Evolutionary conservation across 2,113 vertebrate species (phyloP), one percentile per base, ranked within the genome.

Genomic region (Gopherus flavomarginatus): DNA sequence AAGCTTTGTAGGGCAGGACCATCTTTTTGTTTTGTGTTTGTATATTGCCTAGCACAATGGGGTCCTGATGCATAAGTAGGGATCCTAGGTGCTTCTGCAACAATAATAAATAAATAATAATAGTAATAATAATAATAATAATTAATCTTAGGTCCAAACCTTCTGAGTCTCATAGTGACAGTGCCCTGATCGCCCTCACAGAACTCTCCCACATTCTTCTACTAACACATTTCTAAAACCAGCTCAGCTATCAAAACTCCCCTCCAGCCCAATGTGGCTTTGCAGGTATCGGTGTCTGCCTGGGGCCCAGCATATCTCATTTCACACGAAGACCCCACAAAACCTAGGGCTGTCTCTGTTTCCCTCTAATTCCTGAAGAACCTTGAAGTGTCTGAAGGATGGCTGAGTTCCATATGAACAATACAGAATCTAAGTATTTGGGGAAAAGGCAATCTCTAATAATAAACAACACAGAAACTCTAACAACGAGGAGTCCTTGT

Each of bases 401-500:
- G 88, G 91, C 88, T 90, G 89, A 84, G 17, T 78, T 96, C 84
- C 79, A 59, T 59, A 86, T 75, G 82, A 95, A 91, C 11, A 85
- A 81, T 91, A 89, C 52, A 89, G 94, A 96, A 92, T 69, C 54
- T 80, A 65, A 89, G 65, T 80, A 92, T 83, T 27, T 57, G 12
- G 50, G 14, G n/a, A 17, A 62, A 97, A 96, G 82, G 80, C 94
- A 97, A 96, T 97, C 91, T 97, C 84, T 92, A 96, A 96, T 96
- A 92, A 96, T 96, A 97, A 97, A 97, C 96, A 97, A 97, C 97
- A 93, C 90, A 97, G 90, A 87, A 94, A 96, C 80, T 96, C 92
- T 88, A 94, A 87, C 52, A 90, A 50, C 4, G 13, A 50, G 50
- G 50, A 14, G 50, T 50, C 50, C 50, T 50, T 50, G 50, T 50